Conservation (phyloP, 2,797 vertebrate genomes). For the Typhlichthys eigenmanni region DNA sequence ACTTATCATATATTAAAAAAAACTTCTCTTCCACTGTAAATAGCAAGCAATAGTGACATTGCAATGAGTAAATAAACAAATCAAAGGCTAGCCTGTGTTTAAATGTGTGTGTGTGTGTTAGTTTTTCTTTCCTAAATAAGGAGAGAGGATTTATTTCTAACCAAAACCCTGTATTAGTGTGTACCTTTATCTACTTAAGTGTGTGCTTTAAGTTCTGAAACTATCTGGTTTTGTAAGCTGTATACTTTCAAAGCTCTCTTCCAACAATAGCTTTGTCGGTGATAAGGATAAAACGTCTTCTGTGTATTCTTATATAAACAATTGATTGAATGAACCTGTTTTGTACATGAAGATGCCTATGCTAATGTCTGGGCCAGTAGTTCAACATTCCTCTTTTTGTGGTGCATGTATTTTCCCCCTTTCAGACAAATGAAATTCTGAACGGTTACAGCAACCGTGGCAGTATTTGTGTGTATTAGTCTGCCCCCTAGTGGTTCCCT, state of each 20-base stretch:
- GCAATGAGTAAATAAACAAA: no score
- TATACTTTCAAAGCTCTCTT: background rate
- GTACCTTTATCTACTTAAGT: no score
- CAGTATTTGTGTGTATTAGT: background rate
- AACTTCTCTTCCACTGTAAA: no score
- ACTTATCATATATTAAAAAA: no score
- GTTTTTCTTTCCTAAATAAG: background rate
- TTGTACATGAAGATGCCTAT: background rate
- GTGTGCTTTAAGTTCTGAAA: no score
- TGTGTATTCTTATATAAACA: constrained; percentile 47
- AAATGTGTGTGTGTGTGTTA: no score
- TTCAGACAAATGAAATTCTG: background rate
- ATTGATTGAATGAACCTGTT: constrained; percentile 28
- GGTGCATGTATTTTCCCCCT: background rate
- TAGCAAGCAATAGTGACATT: no score
- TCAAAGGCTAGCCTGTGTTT: no score
- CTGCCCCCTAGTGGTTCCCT: constrained; percentile 51
- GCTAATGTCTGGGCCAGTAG: background rate
- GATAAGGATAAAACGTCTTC: constrained; percentile 10
- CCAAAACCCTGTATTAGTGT: no score
- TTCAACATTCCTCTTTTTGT: background rate
- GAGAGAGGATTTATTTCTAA: no score
- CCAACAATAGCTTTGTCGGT: constrained; percentile 38
- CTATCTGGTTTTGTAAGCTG: no score
- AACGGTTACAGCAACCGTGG: background rate